phyloP scores from a whole-genome alignment of 2,888 invertebrate genomes.

The Dolichomitus sp. region DNA sequence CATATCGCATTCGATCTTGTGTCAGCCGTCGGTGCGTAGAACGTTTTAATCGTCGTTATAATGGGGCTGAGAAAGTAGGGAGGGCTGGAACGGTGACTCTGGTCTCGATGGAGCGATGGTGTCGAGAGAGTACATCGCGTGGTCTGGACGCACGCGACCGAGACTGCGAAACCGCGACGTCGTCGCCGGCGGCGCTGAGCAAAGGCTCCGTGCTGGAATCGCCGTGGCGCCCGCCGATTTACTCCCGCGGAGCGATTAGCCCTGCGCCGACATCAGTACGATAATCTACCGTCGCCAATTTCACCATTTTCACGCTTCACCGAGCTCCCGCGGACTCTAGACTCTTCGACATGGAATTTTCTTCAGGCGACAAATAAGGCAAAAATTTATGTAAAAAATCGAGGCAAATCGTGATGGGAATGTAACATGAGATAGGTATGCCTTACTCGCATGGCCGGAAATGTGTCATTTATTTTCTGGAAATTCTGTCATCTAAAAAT shows the following conservation, averaged over 20 bases:
- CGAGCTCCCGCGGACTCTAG: slow-evolving; percentile 38
- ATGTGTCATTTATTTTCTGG: not conserved
- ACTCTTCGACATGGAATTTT: slow-evolving; percentile 47
- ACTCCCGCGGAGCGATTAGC: slow-evolving; percentile 63
- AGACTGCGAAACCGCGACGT: slow-evolving; percentile 29
- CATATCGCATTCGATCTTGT: slow-evolving; percentile 39
- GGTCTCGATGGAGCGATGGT: slow-evolving; percentile 20
- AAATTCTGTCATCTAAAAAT: not conserved
- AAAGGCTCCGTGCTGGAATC: slow-evolving; percentile 47
- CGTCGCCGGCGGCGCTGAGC: slow-evolving; percentile 56
- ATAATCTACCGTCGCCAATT: slow-evolving; percentile 69
- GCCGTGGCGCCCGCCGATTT: slow-evolving; percentile 56
- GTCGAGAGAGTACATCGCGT: slow-evolving; percentile 26
- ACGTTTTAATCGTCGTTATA: slow-evolving; percentile 59
- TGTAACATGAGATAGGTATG: slow-evolving; percentile 37
- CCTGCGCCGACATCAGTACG: slow-evolving; percentile 65
- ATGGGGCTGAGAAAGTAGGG: slow-evolving; percentile 21
- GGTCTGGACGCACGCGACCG: slow-evolving; percentile 55
- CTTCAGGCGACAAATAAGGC: slow-evolving; percentile 37
- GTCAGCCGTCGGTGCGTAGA: slow-evolving; percentile 44
- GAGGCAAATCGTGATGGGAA: slow-evolving; percentile 50
- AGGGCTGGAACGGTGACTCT: slow-evolving; percentile 8
- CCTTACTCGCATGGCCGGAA: slow-evolving; percentile 19
- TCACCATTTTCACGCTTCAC: slow-evolving; percentile 64
- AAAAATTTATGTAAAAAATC: slow-evolving; percentile 6